phyloP scores from a whole-genome alignment of 2,113 vertebrate genomes.

The Istiophorus platypterus region DNA sequence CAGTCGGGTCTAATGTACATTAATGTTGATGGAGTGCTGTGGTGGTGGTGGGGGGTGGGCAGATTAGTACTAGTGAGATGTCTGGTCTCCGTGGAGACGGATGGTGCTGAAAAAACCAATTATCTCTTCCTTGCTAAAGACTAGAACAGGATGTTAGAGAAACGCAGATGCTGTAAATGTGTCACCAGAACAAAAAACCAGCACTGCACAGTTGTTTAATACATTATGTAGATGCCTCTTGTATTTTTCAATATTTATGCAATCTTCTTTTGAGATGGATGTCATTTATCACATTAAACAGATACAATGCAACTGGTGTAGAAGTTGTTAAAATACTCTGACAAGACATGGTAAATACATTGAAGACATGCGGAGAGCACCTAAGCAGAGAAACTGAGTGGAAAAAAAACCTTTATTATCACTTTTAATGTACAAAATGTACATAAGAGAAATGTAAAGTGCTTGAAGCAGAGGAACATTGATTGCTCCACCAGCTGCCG shows the following conservation, averaged over 20 bases:
- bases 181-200: constrained; percentile 65
- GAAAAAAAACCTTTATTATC: constrained; percentile 9
- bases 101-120: constrained; percentile 79
- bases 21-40: constrained; percentile 64
- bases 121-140: constrained; percentile 78
- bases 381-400: background rate
- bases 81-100: constrained; percentile 80
- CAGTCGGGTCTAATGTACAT: constrained; percentile 69
- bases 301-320: constrained; percentile 34
- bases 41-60: constrained; percentile 54
- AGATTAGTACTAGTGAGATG: constrained; percentile 72
- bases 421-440: constrained; percentile 9
- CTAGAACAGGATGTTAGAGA: constrained; percentile 68
- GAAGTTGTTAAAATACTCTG: constrained; percentile 45
- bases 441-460: constrained; percentile 10
- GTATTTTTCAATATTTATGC: constrained; percentile 42
- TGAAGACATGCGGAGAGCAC: background rate
- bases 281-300: constrained; percentile 47
- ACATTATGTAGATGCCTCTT: constrained; percentile 51
- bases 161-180: constrained; percentile 69
- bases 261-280: constrained; percentile 25
- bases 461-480: constrained; percentile 13
- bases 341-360: constrained; percentile 7
- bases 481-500: constrained; percentile 24
- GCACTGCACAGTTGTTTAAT: constrained; percentile 55